Evolutionary conservation across 2,113 vertebrate genomes (phyloP), one percentile per base, ranked within the genome.

Genomic region (Butorides virescens): DNA sequence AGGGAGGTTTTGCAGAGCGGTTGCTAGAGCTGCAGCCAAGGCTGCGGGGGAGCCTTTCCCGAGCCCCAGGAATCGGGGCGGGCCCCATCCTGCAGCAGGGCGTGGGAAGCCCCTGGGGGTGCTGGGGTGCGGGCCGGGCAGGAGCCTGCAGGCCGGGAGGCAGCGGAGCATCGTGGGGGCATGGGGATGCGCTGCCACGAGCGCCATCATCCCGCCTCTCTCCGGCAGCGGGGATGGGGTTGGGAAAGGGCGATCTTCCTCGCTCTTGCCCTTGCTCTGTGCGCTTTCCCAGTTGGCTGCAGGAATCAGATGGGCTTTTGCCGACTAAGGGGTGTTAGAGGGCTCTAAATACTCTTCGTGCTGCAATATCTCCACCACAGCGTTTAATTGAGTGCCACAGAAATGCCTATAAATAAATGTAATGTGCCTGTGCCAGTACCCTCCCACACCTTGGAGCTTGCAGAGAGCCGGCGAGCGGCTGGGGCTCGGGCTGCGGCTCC

Each of bases 301-400:
- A 25, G 95, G 95, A 88, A 70, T 97, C 75, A 86, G 92, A 90
- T 77, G 85, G 90, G 82, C 86, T 96, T 95, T 90, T 96, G 93
- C 92, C 90, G 65, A 93, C 93, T 92, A 73, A 96, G 96, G 89
- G 93, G 88, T 95, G 96, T 92, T 92, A 96, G 96, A 94, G 2
- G 68, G 96, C 93, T 96, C 92, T 93, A 83, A 94, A 94, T 88
- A 93, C 93, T 96, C 93, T 83, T 94, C 95, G 74, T 52, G 25
- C 92, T 84, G 92, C 96, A 95, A 80, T 93, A 88, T 93, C 92
- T 93, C 93, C 93, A 74, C 93, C 96, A 86, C 93, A 52, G 94
- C 65, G 21, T 95, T 97, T 93, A 96, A 95, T 94, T 77, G 95
- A 97, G 96, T 93, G 96, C 95, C 95, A 95, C 83, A 92, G 96